Base-by-base conservation (phyloP, 2,797 vertebrate species). In the Myripristis murdjan region DNA sequence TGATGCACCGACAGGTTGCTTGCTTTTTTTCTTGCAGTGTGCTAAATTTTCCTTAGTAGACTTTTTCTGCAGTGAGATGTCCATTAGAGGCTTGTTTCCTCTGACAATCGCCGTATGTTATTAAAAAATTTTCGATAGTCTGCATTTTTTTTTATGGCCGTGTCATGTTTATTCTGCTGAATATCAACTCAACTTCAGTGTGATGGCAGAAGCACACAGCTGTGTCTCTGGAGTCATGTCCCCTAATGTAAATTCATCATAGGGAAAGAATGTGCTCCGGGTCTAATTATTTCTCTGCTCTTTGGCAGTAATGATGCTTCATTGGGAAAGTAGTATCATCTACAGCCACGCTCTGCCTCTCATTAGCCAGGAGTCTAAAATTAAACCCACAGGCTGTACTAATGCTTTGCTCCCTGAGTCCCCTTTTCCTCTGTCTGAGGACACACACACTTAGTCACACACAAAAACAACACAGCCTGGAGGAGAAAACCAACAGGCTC, bases 221-320 rank as follows among this genome's bases (percentile, higher is more conserved):
- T 75, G 57, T 47, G 23, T 57, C 56, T 58, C 15, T 55, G 70
- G 46, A 61, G 64, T 39, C 10, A 2, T 28, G 31, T 68, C 54
- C 33, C 46, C 33, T 64, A 35, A 82, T 86, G 81, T 73, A 70
- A 77, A 88, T 79, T 66, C 68, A 70, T 79, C 49, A 72, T 37
- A 23, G 66, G 66, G 55, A 33, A 53, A 49, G 24, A 74, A 47
- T 14, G 48, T 33, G 23, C 71, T 75, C 53, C 18, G 16, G 49
- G 43, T 77, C 63, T 73, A 86, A 90, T 91, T 87, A 87, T 85
- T 84, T 87, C 75, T 73, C 56, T 46, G n/a, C 57, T 88, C 68
- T 84, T 79, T 74, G 76, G 59, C 16, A 2, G 31, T 87, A 90
- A 87, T 73, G 77, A 73, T 59, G 37, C 77, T 82, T 83, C 74